These are phyloP conservation scores for Sepiola atlantica DNA, from an alignment of 2,888 invertebrate genomes.

Conservation along the genomic window DNA sequence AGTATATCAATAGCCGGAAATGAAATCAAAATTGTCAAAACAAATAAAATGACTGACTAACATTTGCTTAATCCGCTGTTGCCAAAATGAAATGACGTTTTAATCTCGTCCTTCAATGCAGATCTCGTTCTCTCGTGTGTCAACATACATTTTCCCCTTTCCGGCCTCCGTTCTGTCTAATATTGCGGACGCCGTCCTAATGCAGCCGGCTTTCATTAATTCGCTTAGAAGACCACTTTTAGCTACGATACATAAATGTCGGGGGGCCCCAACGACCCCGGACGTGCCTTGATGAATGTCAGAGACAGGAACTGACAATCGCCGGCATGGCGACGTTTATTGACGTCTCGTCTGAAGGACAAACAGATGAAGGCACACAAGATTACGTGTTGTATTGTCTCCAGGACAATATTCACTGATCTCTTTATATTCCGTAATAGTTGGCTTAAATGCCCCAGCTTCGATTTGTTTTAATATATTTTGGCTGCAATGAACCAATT, in stretches of 20 bases:
- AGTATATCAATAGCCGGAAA: background rate
- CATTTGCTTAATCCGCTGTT: background rate
- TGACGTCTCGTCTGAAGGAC: background rate
- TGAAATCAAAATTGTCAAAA: background rate
- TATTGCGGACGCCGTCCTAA: slow-evolving; percentile 12
- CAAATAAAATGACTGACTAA: background rate
- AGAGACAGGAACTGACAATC: background rate
- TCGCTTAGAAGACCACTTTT: background rate
- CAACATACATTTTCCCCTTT: background rate
- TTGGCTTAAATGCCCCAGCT: too few species aligned
- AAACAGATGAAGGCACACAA: background rate
- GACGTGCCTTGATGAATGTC: slow-evolving; percentile 11
- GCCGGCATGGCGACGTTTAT: background rate
- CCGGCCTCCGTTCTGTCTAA: background rate
- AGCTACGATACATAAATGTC: background rate
- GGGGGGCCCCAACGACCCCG: background rate
- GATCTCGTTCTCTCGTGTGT: background rate
- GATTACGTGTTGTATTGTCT: background rate
- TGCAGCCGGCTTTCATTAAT: background rate
- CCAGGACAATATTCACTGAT: background rate
- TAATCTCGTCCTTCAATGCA: slow-evolving; percentile 10
- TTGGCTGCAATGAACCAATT: too few species aligned
- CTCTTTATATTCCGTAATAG: background rate
- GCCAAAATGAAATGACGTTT: slow-evolving; percentile 22
- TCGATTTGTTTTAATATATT: too few species aligned